Evolutionary conservation across 2,797 vertebrate genomes (phyloP), one percentile per base, ranked within the genome.

Genomic region (Siniperca scherzeri): DNA sequence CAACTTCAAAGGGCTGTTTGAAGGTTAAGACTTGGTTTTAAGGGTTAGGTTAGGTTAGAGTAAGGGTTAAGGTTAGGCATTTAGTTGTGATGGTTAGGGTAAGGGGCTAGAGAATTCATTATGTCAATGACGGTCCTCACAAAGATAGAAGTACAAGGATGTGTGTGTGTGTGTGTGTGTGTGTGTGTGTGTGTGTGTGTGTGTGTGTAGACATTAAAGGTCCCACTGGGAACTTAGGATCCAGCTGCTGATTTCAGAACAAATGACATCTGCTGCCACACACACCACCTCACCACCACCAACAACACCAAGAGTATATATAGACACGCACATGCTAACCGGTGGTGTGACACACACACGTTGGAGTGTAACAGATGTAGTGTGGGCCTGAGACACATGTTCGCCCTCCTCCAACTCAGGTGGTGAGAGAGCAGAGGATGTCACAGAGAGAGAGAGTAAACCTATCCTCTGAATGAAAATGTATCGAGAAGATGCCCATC

Each of bases 191-290:
- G 67, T 33, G 44, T 76, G 33, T 84, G 61, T 60, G 52, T 74
- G 46, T 69, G 81, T 72, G 70, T 81, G 71, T 78, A 80, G 82
- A 88, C 86, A 84, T 85, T 80, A 84, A 87, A 84, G 75, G 81
- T 89, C 90, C 91, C 91, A 84, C 44, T 19, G 87, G 92, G 90
- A 92, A 89, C 74, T 86, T 74, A 61, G 74, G 86, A 92, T 94
- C 92, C 93, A 93, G 92, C 91, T 94, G 93, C 92, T 93, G 88
- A 89, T 85, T 90, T 88, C 86, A 84, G 89, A 91, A 88, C 82
- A 88, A 93, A 89, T 87, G 89, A 82, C 92, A 92, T 92, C 89
- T 92, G 91, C 85, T 88, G 38, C 69, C 65, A 69, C 78, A 83
- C 70, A 71, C 56, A 44, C n/a, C 48, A 77, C 33, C 62, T 27